Percentiles rank a stretch among this genome's conserved stretches.
These are phyloP conservation scores for Sparus aurata DNA, from an alignment of 2,797 vertebrate genomes.

Conservation along the genomic window DNA sequence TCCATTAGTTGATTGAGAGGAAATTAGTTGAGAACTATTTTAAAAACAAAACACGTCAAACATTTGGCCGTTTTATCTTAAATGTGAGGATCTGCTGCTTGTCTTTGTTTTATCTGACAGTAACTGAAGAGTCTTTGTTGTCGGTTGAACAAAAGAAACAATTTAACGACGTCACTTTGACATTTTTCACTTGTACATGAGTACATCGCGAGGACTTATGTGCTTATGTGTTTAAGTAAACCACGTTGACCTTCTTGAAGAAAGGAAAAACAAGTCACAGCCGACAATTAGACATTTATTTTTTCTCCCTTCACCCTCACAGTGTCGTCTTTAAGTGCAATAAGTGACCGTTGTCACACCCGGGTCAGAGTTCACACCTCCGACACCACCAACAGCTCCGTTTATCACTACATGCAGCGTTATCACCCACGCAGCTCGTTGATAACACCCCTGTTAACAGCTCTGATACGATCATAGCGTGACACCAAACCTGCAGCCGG, in stretches of 20 bases:
- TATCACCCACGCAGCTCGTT: background rate
- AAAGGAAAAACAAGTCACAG: background rate
- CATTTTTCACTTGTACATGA: too few species aligned
- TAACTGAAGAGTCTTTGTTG: too few species aligned
- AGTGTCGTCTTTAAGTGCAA: background rate
- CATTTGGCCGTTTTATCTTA: too few species aligned
- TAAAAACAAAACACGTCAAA: too few species aligned
- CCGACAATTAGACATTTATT: background rate
- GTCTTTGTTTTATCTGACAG: too few species aligned
- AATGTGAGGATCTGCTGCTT: too few species aligned
- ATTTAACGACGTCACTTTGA: too few species aligned
- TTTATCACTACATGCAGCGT: background rate
- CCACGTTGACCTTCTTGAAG: background rate
- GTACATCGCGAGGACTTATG: too few species aligned
- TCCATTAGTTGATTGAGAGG: too few species aligned
- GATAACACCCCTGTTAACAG: background rate
- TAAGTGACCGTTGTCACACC: background rate
- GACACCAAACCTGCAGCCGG: background rate
- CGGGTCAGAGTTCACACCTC: constrained; percentile 43
- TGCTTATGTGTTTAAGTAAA: too few species aligned
- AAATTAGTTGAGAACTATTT: too few species aligned
- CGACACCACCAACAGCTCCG: background rate
- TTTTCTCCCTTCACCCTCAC: background rate
- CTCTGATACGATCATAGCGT: constrained; percentile 7
- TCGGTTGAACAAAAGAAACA: too few species aligned